A percentile compares a stretch with the other conserved stretches of the same genome.
phyloP scores from a whole-genome alignment of 2,888 invertebrate species.

The Malachius bipustulatus region DNA sequence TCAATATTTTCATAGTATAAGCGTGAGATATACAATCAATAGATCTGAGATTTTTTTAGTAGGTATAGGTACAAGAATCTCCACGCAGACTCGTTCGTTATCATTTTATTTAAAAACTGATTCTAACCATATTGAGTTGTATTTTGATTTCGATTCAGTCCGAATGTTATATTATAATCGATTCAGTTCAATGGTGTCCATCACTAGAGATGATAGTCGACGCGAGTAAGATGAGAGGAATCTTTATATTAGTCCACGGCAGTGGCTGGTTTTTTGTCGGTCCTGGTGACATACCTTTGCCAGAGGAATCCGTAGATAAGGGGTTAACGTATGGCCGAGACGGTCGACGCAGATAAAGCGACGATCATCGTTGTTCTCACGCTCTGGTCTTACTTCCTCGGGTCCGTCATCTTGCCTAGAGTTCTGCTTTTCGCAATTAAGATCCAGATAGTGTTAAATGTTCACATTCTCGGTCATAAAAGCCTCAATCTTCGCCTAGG shows the following conservation, averaged over 20 bases:
- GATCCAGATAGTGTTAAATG: conserved; percentile 30
- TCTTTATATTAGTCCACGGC: conserved; percentile 31
- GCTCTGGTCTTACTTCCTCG: conserved; percentile 27
- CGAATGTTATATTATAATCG: neutral
- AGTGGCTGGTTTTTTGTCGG: conserved; percentile 33
- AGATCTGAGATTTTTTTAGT: too few species aligned
- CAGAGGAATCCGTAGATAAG: conserved; percentile 35
- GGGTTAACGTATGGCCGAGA: conserved; percentile 35
- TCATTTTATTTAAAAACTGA: too few species aligned
- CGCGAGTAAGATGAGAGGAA: conserved; percentile 20
- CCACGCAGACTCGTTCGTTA: too few species aligned
- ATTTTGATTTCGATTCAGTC: conserved; percentile 9
- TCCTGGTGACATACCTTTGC: conserved; percentile 35
- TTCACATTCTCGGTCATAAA: conserved; percentile 24
- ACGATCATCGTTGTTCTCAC: conserved; percentile 33
- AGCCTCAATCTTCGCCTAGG: conserved; percentile 20
- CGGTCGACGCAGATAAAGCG: neutral
- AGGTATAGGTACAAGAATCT: too few species aligned
- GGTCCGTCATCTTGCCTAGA: conserved; percentile 28
- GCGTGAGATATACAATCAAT: too few species aligned
- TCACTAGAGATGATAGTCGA: too few species aligned
- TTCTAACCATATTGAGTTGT: too few species aligned
- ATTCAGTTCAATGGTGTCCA: conserved; percentile 12
- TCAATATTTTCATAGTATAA: too few species aligned
- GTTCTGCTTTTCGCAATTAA: conserved; percentile 30